These are phyloP conservation scores for Chascanopsetta lugubris DNA, from an alignment of 2,113 vertebrate genomes.

Conservation along the genomic window DNA sequence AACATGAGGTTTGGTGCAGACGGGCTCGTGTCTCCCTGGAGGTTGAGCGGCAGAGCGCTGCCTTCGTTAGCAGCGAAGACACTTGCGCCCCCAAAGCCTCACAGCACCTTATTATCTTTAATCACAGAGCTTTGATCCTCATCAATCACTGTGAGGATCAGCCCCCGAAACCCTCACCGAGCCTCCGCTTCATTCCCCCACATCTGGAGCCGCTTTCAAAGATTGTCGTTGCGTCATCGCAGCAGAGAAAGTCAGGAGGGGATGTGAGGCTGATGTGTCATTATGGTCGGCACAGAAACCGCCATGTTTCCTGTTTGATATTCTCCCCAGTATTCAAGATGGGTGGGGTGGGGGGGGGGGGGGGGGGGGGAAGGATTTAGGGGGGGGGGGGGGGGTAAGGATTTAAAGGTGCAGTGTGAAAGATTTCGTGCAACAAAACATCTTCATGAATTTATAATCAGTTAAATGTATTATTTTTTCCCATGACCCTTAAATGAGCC, in stretches of 20 bases:
- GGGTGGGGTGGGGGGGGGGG: too few relatives aligned
- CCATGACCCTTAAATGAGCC: too few relatives aligned
- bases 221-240: conserved; percentile 13
- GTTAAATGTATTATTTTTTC: too few relatives aligned
- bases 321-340: neutral
- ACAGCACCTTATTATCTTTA: neutral
- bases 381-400: too few relatives aligned
- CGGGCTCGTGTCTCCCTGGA: conserved; percentile 53
- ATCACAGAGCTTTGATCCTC: conserved; percentile 9
- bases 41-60: neutral
- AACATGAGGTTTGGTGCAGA: conserved; percentile 37
- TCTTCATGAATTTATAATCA: too few relatives aligned
- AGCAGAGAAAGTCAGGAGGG: conserved; percentile 1
- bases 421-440: too few relatives aligned
- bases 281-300: conserved; percentile 8
- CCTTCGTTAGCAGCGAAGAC: neutral
- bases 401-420: too few relatives aligned
- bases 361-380: too few relatives aligned
- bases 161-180: neutral
- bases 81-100: neutral
- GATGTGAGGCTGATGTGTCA: neutral
- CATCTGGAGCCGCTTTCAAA: conserved; percentile 30
- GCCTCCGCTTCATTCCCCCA: conserved; percentile 15
- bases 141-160: conserved; percentile 14
- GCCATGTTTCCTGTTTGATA: conserved; percentile 23